phyloP scores from a whole-genome alignment of 2,113 vertebrate species.

The human region DNA sequence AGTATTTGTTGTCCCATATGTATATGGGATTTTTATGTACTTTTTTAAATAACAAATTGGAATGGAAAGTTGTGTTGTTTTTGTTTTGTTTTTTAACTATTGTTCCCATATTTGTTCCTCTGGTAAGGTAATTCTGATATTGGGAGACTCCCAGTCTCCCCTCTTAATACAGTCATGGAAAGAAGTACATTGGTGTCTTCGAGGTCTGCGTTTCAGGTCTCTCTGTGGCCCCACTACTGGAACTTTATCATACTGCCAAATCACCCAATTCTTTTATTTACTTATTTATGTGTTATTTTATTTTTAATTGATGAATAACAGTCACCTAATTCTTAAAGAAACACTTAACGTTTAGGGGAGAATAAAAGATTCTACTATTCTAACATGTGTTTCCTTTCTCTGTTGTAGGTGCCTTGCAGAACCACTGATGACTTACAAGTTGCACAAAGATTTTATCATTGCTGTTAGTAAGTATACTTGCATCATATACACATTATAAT shows the following conservation, averaged over 20 bases:
- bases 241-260: neutral
- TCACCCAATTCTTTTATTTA: neutral
- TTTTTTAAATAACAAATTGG: neutral
- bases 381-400: conserved; percentile 17
- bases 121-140: neutral
- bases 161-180: neutral
- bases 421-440: conserved; percentile 96
- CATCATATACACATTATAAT: neutral
- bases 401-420: conserved; percentile 93
- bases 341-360: neutral
- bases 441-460: conserved; percentile 98
- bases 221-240: too few relatives aligned
- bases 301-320: neutral
- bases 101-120: neutral
- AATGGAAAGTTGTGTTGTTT: neutral
- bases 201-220: neutral
- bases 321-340: neutral
- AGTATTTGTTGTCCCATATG: neutral
- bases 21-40: neutral
- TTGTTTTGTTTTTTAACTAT: neutral
- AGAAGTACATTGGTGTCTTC: neutral
- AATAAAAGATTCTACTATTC: neutral
- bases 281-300: neutral
- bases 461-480: conserved; percentile 94
- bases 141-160: neutral